These are phyloP conservation scores for Dorcus parallelipipedus DNA, from an alignment of 2,888 invertebrate genomes.

Conservation along the genomic window DNA sequence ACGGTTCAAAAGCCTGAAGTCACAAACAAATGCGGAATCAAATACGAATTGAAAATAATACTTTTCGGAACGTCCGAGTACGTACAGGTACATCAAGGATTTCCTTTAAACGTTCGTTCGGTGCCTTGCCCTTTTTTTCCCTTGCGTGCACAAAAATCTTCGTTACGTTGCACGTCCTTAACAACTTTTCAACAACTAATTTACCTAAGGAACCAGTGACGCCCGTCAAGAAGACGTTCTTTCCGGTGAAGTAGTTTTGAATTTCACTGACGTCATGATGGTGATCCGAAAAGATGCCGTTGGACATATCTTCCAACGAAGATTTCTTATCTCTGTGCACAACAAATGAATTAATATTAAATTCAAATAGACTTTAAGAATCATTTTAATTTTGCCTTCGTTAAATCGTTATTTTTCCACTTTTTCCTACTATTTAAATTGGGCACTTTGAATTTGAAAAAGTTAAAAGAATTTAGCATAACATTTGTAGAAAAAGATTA, in stretches of 20 bases:
- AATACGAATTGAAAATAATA: neutral
- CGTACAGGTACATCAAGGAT: slow-evolving; percentile 43
- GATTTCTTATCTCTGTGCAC: too few species aligned
- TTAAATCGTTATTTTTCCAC: too few species aligned
- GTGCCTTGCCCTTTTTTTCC: slow-evolving; percentile 38
- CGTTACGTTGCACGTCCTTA: slow-evolving; percentile 34
- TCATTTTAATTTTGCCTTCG: too few species aligned
- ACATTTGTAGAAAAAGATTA: too few species aligned
- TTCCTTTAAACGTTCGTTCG: slow-evolving; percentile 47
- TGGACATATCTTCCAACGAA: too few species aligned
- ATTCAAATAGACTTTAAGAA: too few species aligned
- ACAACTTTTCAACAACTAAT: slow-evolving; percentile 38
- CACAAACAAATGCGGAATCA: slow-evolving; percentile 10
- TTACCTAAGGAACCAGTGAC: slow-evolving; percentile 23
- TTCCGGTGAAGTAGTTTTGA: neutral
- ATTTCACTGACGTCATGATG: neutral
- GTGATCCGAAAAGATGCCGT: too few species aligned
- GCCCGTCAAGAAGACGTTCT: neutral
- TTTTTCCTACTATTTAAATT: too few species aligned
- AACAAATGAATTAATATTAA: too few species aligned
- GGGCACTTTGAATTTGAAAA: too few species aligned
- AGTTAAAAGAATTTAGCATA: too few species aligned
- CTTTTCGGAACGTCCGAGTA: slow-evolving; percentile 22
- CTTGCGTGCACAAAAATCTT: slow-evolving; percentile 38
- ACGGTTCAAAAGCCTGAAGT: too few species aligned